These are phyloP conservation scores for Psilanteris sp. DNA, from an alignment of 1,140 invertebrate genomes.

Conservation along the genomic window DNA sequence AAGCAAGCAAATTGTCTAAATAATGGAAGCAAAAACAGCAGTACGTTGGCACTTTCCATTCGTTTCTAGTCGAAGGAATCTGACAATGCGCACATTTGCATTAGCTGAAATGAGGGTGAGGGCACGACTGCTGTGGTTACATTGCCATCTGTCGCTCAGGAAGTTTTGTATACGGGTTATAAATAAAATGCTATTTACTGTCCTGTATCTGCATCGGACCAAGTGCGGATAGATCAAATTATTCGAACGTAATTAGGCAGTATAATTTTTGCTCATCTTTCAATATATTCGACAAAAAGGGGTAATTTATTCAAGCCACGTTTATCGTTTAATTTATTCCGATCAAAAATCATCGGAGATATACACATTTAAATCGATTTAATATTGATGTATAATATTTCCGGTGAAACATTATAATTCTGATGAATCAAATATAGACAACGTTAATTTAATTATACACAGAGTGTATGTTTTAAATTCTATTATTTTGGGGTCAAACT, in stretches of 20 bases:
- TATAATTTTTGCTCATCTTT: constrained; percentile 46
- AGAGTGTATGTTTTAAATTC: no score
- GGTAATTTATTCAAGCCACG: no score
- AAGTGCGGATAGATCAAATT: constrained; percentile 27
- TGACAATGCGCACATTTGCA: constrained; percentile 50
- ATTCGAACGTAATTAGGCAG: constrained; percentile 58
- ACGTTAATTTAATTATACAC: no score
- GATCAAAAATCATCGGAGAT: no score
- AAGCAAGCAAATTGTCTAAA: constrained; percentile 5
- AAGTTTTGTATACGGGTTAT: constrained; percentile 59
- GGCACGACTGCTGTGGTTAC: constrained; percentile 53
- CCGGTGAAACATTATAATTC: no score
- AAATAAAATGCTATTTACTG: constrained; percentile 55
- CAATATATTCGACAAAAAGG: no score
- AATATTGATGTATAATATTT: no score
- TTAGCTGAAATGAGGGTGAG: constrained; percentile 42
- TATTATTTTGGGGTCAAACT: no score
- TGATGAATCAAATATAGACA: no score
- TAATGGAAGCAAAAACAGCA: constrained; percentile 12
- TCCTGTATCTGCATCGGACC: not conserved
- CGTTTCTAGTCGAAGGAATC: constrained; percentile 50
- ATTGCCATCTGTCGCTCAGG: constrained; percentile 56
- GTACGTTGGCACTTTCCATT: constrained; percentile 24
- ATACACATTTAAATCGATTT: no score
- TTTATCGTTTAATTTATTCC: no score